phyloP scores from a whole-genome alignment of 92 coral and sea anemone species.

The Porites cylindrica region DNA sequence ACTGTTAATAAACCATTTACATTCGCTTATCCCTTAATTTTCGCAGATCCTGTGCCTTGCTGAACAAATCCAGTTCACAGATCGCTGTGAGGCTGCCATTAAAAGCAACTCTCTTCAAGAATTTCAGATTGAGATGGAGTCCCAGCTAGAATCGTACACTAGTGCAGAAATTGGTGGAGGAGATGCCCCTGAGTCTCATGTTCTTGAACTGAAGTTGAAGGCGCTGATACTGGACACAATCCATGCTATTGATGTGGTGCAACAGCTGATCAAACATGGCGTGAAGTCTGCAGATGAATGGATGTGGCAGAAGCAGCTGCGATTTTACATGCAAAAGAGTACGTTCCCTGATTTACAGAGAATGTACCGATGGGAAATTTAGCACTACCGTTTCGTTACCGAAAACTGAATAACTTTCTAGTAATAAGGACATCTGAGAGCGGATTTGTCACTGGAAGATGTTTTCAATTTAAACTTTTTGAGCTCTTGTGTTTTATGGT shows the following conservation, averaged over 20 bases:
- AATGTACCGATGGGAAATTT: background rate
- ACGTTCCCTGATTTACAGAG: background rate
- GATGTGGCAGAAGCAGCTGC: constrained; percentile 99
- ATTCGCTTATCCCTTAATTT: background rate
- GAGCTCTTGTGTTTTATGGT: too few relatives aligned
- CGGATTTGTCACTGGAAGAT: too few relatives aligned
- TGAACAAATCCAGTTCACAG: constrained; percentile 98
- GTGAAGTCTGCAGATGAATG: constrained; percentile 90
- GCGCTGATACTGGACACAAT: constrained; percentile 96
- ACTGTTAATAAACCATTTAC: too few relatives aligned
- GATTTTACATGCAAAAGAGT: constrained; percentile 91
- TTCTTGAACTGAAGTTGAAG: constrained; percentile 91
- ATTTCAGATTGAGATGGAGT: constrained; percentile 98
- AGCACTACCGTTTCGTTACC: background rate
- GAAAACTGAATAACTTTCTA: too few relatives aligned
- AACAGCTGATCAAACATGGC: constrained; percentile 80
- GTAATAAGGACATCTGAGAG: too few relatives aligned
- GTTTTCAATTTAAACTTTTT: too few relatives aligned
- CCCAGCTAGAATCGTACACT: constrained; percentile 98
- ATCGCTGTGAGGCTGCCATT: constrained; percentile 96
- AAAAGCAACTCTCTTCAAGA: constrained; percentile 91
- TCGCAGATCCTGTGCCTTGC: constrained; percentile 93
- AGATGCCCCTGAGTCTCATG: constrained; percentile 75
- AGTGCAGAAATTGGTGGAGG: constrained; percentile 87
- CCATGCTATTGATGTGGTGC: constrained; percentile 96